Conservation (phyloP, 2,888 invertebrate species). For the Philereme vetulata region DNA sequence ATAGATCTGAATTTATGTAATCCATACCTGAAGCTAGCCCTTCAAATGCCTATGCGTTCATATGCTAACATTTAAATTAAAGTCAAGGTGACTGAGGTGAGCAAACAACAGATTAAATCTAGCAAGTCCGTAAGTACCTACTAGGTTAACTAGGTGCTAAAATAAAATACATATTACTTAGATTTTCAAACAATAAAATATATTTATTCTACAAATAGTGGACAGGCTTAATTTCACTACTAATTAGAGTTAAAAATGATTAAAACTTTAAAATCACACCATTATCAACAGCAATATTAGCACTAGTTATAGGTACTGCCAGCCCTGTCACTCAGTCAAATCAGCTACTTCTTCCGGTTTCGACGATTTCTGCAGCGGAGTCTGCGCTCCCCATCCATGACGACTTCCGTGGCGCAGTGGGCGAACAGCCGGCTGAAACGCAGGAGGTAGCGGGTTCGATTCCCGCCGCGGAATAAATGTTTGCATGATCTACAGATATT, state of each 20-base stretch:
- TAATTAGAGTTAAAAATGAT: too few species aligned
- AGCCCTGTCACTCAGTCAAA: slow-evolving; percentile 49
- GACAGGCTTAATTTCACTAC: too few species aligned
- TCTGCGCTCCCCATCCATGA: too few species aligned
- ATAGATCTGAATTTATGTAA: too few species aligned
- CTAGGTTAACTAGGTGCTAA: slow-evolving; percentile 17
- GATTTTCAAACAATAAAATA: too few species aligned
- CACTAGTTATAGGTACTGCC: slow-evolving; percentile 48
- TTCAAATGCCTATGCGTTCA: slow-evolving; percentile 1
- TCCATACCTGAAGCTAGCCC: neutral
- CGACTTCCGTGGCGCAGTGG: too few species aligned
- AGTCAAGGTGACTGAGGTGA: slow-evolving; percentile 17
- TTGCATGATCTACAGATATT: too few species aligned
- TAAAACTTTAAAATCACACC: slow-evolving; percentile 21
- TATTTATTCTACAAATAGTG: too few species aligned
- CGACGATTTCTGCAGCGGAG: too few species aligned
- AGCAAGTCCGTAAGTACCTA: neutral
- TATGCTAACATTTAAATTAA: slow-evolving; percentile 26
- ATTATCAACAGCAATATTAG: slow-evolving; percentile 39
- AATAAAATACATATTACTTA: neutral
- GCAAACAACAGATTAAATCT: slow-evolving; percentile 8
- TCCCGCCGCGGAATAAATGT: too few species aligned
- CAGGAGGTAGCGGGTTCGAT: too few species aligned
- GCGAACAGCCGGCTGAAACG: too few species aligned
- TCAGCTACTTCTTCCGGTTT: slow-evolving; percentile 47